Evolutionary conservation across 2,888 invertebrate species (phyloP).

Genomic region (Disparrhopalites patrizii): DNA sequence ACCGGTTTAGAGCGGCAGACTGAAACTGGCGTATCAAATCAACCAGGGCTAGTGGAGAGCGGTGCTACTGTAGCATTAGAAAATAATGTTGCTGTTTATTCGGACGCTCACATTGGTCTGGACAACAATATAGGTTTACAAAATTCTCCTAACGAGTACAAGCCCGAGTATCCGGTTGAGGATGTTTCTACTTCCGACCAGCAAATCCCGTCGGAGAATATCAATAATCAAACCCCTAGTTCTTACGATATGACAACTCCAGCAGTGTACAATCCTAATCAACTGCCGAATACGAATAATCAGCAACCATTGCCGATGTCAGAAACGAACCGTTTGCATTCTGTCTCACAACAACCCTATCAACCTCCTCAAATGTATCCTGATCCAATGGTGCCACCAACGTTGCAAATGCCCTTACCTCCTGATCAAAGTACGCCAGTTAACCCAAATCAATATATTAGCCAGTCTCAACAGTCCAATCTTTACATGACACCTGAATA

Average conservation of each 20-base stretch:
- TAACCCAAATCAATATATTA: background rate
- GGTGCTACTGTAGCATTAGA: too few relatives aligned
- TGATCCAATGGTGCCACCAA: background rate
- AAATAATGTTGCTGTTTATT: too few relatives aligned
- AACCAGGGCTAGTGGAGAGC: too few relatives aligned
- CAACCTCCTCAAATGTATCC: background rate
- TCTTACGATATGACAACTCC: background rate
- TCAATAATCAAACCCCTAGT: background rate
- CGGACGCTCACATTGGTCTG: too few relatives aligned
- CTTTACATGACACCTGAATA: too few relatives aligned
- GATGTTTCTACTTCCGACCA: background rate
- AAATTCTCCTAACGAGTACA: background rate
- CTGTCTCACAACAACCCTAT: background rate
- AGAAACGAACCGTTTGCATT: background rate
- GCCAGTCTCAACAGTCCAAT: too few relatives aligned
- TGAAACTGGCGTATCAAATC: too few relatives aligned
- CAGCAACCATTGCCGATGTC: background rate
- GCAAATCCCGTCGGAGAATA: background rate
- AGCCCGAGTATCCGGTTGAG: background rate
- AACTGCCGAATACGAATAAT: background rate
- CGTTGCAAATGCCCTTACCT: background rate
- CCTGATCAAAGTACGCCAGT: too few relatives aligned
- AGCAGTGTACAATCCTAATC: background rate
- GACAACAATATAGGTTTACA: too few relatives aligned
- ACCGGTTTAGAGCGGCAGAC: too few relatives aligned